Percentiles rank a stretch among this genome's conserved stretches.
phyloP scores from a whole-genome alignment of 2,888 invertebrate species.

The Lomographa bimaculata region DNA sequence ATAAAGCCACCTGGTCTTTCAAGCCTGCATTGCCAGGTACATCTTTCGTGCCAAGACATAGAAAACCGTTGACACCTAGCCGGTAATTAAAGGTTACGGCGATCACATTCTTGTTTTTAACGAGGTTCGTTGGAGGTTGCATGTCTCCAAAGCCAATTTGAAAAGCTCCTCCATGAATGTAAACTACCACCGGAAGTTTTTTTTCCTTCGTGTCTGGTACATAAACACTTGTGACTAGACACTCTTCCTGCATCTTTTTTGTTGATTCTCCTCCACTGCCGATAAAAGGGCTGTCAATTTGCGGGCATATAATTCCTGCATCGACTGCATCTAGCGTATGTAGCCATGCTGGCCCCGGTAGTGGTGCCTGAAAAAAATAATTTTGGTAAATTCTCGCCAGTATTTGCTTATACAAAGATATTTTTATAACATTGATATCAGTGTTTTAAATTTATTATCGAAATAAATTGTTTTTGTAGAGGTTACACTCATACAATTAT shows the following conservation, averaged over 20 bases:
- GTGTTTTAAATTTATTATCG: too few relatives aligned
- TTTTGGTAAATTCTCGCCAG: too few relatives aligned
- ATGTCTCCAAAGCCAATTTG: conserved; percentile 38
- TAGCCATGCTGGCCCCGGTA: conserved; percentile 43
- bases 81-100: conserved; percentile 50
- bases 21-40: conserved; percentile 58
- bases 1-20: conserved; percentile 53
- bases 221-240: conserved; percentile 61
- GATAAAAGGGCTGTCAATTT: background rate
- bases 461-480: too few relatives aligned
- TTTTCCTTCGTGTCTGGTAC: conserved; percentile 49
- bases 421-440: too few relatives aligned
- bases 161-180: conserved; percentile 49
- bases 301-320: conserved; percentile 41
- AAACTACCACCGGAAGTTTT: conserved; percentile 45
- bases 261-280: background rate
- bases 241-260: conserved; percentile 46
- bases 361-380: conserved; percentile 45
- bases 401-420: too few relatives aligned
- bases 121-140: conserved; percentile 28
- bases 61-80: conserved; percentile 46
- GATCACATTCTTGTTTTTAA: conserved; percentile 38
- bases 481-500: too few relatives aligned
- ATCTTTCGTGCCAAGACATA: conserved; percentile 48
- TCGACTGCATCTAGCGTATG: conserved; percentile 39